Percentiles rank a stretch among this genome's conserved stretches.
These are phyloP conservation scores for Idaea aversata DNA, from an alignment of 2,888 invertebrate species.

Conservation along the genomic window DNA sequence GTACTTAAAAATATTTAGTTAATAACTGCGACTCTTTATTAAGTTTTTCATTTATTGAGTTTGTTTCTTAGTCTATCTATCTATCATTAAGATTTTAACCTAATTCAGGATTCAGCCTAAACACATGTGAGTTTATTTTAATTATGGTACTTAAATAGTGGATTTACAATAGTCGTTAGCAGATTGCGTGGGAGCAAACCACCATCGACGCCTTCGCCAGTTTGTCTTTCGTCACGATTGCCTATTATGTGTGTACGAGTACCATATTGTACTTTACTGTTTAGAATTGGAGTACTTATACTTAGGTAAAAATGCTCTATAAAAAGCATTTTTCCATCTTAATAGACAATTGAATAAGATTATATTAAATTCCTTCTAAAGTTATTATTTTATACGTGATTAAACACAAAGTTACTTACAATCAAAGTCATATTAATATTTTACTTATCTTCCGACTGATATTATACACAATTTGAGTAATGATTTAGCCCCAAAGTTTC, in stretches of 20 bases:
- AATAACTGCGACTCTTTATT: no score
- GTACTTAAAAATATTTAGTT: not conserved
- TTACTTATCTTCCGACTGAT: no score
- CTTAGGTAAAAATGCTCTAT: not conserved
- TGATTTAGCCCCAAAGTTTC: not conserved
- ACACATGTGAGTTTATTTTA: no score
- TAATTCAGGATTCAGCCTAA: no score
- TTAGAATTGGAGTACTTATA: not conserved
- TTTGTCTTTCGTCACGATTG: not conserved
- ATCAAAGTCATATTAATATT: no score
- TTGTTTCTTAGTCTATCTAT: no score
- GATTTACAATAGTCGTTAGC: conserved; percentile 5
- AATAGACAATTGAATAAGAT: not conserved
- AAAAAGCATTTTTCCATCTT: not conserved
- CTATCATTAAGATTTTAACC: no score
- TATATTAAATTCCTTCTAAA: not conserved
- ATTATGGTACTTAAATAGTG: not conserved
- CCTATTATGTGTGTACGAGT: not conserved
- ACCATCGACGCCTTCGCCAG: not conserved
- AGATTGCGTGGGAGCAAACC: conserved; percentile 1
- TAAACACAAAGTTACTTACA: no score
- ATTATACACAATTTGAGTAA: not conserved
- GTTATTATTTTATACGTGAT: not conserved
- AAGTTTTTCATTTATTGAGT: no score
- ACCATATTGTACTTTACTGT: not conserved